phyloP scores from a whole-genome alignment of 1,140 invertebrate genomes.

The Neomicropteryx cornuta region DNA sequence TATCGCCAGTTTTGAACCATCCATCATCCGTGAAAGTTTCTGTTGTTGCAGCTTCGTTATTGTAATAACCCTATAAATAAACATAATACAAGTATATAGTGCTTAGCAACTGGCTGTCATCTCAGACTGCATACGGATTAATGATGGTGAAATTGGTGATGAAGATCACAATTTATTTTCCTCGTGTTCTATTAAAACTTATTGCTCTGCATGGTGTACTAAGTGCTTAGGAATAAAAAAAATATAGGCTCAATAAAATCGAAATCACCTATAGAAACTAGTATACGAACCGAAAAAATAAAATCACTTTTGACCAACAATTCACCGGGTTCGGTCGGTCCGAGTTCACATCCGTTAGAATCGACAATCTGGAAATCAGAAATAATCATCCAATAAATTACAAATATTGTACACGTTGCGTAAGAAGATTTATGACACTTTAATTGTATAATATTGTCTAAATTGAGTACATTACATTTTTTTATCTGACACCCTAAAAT shows the following conservation, averaged over 20 bases:
- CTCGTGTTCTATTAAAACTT: neutral
- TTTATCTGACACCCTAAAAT: no score
- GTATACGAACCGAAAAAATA: constrained; percentile 7
- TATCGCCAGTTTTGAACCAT: constrained; percentile 67
- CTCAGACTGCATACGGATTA: no score
- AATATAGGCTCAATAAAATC: neutral
- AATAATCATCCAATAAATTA: no score
- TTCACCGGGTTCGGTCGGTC: constrained; percentile 23
- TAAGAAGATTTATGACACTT: no score
- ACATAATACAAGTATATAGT: neutral
- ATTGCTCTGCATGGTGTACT: neutral
- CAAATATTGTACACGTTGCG: no score
- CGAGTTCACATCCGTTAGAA: no score
- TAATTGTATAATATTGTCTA: no score
- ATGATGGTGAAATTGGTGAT: neutral
- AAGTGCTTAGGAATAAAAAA: neutral
- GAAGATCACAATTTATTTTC: neutral
- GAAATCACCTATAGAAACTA: constrained; percentile 4
- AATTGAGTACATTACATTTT: no score
- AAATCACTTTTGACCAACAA: constrained; percentile 18
- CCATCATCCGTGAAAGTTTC: constrained; percentile 49
- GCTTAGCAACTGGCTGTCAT: no score
- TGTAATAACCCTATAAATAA: constrained; percentile 42
- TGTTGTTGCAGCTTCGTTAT: constrained; percentile 46
- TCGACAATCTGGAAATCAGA: no score